Conservation (phyloP, 2,888 invertebrate genomes). For the Perizoma affinitatum region DNA sequence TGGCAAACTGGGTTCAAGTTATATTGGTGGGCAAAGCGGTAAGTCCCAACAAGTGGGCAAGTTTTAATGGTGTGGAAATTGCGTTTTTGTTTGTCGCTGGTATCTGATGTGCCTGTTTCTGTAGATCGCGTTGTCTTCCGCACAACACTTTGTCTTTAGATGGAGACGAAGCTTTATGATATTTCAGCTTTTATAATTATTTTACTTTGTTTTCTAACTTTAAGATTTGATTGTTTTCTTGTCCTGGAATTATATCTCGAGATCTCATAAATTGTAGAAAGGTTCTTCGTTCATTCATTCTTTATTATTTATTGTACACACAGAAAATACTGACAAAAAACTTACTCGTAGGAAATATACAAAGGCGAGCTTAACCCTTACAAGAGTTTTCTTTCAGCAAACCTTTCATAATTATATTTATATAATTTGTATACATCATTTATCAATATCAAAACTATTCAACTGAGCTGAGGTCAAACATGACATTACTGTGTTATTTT, state of each 20-base stretch:
- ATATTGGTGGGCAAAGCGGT: constrained; percentile 38
- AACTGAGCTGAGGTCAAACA: no score
- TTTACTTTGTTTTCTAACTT: constrained; percentile 15
- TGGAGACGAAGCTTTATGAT: constrained; percentile 1
- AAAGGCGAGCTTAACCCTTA: no score
- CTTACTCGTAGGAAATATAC: no score
- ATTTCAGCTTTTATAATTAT: constrained; percentile 15
- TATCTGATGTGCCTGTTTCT: constrained; percentile 61
- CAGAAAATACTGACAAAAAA: no score
- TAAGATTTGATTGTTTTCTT: no score
- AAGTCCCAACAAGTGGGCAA: constrained; percentile 64
- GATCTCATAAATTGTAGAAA: neutral
- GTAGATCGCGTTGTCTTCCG: constrained; percentile 53
- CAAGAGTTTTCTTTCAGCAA: no score
- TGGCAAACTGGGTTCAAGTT: constrained; percentile 16
- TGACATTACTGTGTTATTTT: no score
- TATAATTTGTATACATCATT: no score
- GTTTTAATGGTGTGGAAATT: constrained; percentile 75
- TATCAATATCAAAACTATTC: no score
- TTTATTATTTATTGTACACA: no score
- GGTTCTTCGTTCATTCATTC: no score
- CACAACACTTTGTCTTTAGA: constrained; percentile 12
- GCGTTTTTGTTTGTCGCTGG: constrained; percentile 67
- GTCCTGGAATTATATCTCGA: neutral
- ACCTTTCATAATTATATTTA: no score